Evolutionary conservation across 2,797 vertebrate genomes (phyloP).

Genomic region (Toxotes lorentzi): DNA sequence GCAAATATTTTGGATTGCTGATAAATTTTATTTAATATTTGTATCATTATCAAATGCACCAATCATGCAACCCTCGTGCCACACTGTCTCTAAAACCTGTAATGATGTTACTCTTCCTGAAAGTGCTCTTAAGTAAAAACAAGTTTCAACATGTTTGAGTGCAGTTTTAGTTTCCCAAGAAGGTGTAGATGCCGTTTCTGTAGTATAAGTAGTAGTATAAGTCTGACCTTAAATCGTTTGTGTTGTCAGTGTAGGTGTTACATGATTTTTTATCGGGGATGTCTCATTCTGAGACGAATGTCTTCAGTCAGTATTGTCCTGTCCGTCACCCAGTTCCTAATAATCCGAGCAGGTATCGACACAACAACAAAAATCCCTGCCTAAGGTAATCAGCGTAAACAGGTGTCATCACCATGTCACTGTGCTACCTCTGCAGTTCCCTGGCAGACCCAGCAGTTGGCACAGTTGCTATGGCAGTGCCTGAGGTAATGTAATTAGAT

Average conservation of each 20-base stretch:
- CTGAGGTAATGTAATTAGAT: conserved; percentile 73
- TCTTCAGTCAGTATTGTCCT: not conserved
- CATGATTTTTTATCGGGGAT: not conserved
- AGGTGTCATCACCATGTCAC: conserved; percentile 62
- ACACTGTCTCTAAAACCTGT: not conserved
- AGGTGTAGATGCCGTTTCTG: not conserved
- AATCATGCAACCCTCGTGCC: not conserved
- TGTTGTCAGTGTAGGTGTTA: not conserved
- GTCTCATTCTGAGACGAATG: conserved; percentile 5
- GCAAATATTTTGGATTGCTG: not conserved
- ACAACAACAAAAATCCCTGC: conserved; percentile 35
- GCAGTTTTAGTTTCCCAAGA: not conserved
- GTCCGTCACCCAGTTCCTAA: conserved; percentile 22
- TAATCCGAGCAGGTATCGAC: conserved; percentile 57
- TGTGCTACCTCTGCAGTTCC: conserved; percentile 51
- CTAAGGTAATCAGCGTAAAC: conserved; percentile 55
- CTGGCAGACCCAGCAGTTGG: conserved; percentile 71
- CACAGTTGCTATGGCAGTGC: conserved; percentile 79
- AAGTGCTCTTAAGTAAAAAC: not conserved
- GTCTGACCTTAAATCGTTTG: not conserved
- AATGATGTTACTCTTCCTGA: not conserved
- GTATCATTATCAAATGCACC: not conserved
- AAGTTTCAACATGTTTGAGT: not conserved
- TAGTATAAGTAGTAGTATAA: not conserved
- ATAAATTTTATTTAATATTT: not conserved